These are phyloP conservation scores for Aurelia sp. DNA, from an alignment of 30 jellyfish, hydroid and myxozoan genomes.

Conservation along the genomic window DNA sequence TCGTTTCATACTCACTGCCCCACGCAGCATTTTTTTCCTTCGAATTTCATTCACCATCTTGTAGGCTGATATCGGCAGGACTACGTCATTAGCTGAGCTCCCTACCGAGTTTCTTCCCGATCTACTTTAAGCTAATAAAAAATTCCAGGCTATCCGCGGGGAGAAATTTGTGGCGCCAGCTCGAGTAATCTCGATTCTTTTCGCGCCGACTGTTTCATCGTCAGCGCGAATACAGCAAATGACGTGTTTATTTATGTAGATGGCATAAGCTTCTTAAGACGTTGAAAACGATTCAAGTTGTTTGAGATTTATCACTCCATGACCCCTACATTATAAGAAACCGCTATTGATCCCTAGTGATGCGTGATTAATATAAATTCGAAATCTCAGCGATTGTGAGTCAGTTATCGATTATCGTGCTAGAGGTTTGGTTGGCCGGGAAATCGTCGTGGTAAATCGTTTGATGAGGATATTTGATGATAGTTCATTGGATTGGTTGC, in stretches of 20 bases:
- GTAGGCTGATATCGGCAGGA: too few species aligned
- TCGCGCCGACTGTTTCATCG: conserved; percentile 48
- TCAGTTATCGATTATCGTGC: too few species aligned
- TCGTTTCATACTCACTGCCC: too few species aligned
- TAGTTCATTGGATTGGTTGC: too few species aligned
- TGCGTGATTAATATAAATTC: conserved; percentile 25
- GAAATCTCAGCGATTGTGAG: background rate
- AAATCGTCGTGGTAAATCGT: too few species aligned
- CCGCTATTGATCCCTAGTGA: conserved; percentile 61
- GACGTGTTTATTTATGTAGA: conserved; percentile 74
- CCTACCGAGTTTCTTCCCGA: too few species aligned
- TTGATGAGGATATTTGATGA: too few species aligned
- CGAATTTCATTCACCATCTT: too few species aligned
- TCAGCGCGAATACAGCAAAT: conserved; percentile 58
- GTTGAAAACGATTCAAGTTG: conserved; percentile 69
- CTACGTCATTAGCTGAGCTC: too few species aligned
- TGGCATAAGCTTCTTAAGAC: conserved; percentile 47
- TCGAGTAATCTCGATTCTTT: conserved; percentile 38
- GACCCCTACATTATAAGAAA: conserved; percentile 54
- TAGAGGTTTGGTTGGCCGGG: too few species aligned
- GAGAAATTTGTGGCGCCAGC: conserved; percentile 55
- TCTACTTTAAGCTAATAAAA: too few species aligned
- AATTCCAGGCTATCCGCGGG: background rate
- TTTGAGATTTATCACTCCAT: conserved; percentile 66
- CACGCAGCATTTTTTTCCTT: too few species aligned